Evolutionary conservation across 2,888 invertebrate species (phyloP), one percentile per base, ranked within the genome.

Genomic region (Drosophila seclusa): DNA sequence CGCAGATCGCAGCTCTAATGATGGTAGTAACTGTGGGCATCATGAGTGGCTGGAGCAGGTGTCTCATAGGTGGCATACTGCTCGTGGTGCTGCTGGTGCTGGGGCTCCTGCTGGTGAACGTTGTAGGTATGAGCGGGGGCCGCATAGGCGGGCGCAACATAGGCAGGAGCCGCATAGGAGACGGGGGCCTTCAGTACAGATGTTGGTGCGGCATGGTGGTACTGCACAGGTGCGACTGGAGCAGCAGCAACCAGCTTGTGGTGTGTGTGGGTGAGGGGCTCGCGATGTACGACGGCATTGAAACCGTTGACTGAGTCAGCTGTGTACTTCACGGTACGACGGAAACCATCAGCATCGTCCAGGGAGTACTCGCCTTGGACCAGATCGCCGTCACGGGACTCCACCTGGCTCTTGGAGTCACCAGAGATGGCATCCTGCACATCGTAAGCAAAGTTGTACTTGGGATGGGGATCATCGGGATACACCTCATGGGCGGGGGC

Each of bases 351-450:
- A 68, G 93, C 90, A 82, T 93, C 93, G 38, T 90, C 83, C 66
- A 93, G 68, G 0, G 93, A 92, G 80, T 93, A 93, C 85, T 93
- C 92, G 50, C 93, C 93, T 64, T 91, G 91, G 8, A 93, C 93
- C 36, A 92, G 90, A 82, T 93, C 93, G 48, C 93, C 93, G 53
- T 92, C 92, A 36, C 93, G 92, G 21, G 84, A 79, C 80, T 93
- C 93, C 29, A 85, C 85, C 74, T 93, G 93, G 72, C 90, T 92
- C 83, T 93, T 93, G 32, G 92, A 91, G 63, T 93, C 93, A 4
- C 93, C 93, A 4, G 93, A 92, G 2, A 92, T 62, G 13, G 83
- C 68, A 73, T 93, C 93, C 75, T 92, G 89, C 6, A 93, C 91
- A 71, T 93, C 92, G 61, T 93, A 93, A 60, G 91, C 91, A 67